Evolutionary conservation across 2,113 vertebrate species (phyloP), one percentile per base, ranked within the genome.

Genomic region (Lanius collurio): DNA sequence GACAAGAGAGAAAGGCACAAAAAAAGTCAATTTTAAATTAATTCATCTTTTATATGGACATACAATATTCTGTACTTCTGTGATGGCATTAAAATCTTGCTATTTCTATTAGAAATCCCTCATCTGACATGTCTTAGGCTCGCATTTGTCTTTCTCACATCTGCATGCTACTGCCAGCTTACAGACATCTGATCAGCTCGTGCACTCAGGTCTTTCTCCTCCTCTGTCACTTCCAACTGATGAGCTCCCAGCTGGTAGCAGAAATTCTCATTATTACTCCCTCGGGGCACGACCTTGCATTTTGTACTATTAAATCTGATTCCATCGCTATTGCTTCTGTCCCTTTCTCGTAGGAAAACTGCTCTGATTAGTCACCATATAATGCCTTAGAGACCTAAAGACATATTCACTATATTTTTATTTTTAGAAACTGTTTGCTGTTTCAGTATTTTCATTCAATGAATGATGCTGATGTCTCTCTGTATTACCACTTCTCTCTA

Each of bases 191-290:
- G 95, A 97, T 94, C 81, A 20, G 83, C 93, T 84, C 31, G 15
- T 22, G 50, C 0, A 1, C 91, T 93, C 91, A 64, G 89, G 93
- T 93, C 91, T 93, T 93, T 84, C 94, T 96, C 94, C 95, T 97
- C 94, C 93, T 96, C 93, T 95, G 96, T 95, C 95, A 96, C 93
- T 96, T 96, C 91, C 95, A 95, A 57, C 93, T 95, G 95, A 97
- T 97, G 89, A 97, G 89, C 94, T 97, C 94, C 91, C 95, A 96
- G 95, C 94, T 95, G 94, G 95, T 94, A 96, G 95, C 91, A 96
- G 95, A 96, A 95, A 97, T 95, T 96, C 96, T 96, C 63, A 27
- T 96, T 97, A 97, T 95, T 95, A 95, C 87, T 95, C 96, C 96
- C 96, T 94, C 62, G 30, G 95, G 96, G 94, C 94, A 95, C 0